These are phyloP conservation scores for Tetragnatha montana DNA, from an alignment of 2,888 invertebrate species.

Conservation along the genomic window DNA sequence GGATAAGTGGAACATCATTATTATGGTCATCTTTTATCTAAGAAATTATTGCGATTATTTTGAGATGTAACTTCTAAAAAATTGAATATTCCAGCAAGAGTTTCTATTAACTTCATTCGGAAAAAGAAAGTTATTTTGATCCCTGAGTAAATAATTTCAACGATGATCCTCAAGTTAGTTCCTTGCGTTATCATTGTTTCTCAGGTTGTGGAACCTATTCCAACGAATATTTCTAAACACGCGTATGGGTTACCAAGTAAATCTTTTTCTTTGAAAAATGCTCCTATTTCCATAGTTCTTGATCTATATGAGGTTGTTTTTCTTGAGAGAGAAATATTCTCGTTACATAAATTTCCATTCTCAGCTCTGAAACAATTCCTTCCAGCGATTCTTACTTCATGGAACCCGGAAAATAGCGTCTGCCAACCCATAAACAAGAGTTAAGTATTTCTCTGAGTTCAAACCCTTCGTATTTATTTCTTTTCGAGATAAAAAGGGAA, in stretches of 20 bases:
- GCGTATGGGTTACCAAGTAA: background rate
- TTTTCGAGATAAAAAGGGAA: slow-evolving; percentile 1
- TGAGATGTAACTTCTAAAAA: too few species aligned
- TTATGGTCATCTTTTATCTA: too few species aligned
- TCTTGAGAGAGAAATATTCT: background rate
- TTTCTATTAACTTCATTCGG: too few species aligned
- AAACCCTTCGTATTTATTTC: background rate
- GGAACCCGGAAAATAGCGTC: slow-evolving; percentile 54
- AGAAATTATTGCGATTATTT: too few species aligned
- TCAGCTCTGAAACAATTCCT: slow-evolving; percentile 1
- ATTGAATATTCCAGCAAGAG: too few species aligned
- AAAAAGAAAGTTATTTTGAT: background rate
- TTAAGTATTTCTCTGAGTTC: slow-evolving; percentile 10
- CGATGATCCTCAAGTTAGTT: background rate
- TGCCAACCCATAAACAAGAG: slow-evolving; percentile 27
- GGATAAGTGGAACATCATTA: too few species aligned
- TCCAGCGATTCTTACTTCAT: slow-evolving; percentile 3
- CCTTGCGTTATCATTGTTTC: background rate
- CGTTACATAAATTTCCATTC: slow-evolving; percentile 18
- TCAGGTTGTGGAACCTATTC: background rate
- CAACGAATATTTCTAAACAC: background rate
- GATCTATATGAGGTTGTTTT: background rate
- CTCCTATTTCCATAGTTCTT: background rate
- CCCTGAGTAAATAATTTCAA: background rate
- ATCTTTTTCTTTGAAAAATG: background rate